Evolutionary conservation across 2,113 vertebrate species (phyloP), one percentile per base, ranked within the genome.

Genomic region (Anseranas semipalmata): DNA sequence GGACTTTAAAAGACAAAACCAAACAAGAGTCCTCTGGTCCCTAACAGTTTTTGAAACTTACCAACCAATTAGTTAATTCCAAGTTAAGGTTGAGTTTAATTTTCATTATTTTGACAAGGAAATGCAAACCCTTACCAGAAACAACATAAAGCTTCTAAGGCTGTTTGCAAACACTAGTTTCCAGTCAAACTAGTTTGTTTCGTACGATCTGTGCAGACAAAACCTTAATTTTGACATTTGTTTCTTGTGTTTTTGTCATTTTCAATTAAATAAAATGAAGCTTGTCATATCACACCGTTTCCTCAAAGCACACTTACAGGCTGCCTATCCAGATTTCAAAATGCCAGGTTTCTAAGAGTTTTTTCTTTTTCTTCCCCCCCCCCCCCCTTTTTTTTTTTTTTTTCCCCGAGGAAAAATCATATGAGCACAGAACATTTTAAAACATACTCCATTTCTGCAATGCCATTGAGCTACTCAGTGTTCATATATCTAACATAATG

Each of bases 371-470:
- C n/a, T n/a, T n/a, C n/a, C n/a, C n/a, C n/a, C n/a, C n/a, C n/a
- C n/a, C n/a, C n/a, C n/a, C n/a, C n/a, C 19, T 39, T 68, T 32
- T 95, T 7, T 37, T 39, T 27, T 24, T 46, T 73, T 33, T 95
- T 95, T 85, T 91, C n/a, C n/a, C n/a, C n/a, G 90, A 93, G 94
- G 93, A 95, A 97, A 93, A 91, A 85, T 58, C 9, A 63, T 72
- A 85, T 17, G 60, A 96, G 92, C 90, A 97, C 32, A 94, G 88
- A 92, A 92, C 91, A 70, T 59, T 67, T 60, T 33, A 30, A 76
- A 89, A 95, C 88, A 88, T 89, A 96, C 97, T 97, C 98, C 97
- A 97, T 93, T 95, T 98, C 98, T 97, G 97, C 97, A 95, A 96
- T 95, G 96, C 96, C 94, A 96, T 93, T 91, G 94, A 96, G 94